Conservation (phyloP, 2,797 vertebrate species). For the Neosilurus mollespiculum region DNA sequence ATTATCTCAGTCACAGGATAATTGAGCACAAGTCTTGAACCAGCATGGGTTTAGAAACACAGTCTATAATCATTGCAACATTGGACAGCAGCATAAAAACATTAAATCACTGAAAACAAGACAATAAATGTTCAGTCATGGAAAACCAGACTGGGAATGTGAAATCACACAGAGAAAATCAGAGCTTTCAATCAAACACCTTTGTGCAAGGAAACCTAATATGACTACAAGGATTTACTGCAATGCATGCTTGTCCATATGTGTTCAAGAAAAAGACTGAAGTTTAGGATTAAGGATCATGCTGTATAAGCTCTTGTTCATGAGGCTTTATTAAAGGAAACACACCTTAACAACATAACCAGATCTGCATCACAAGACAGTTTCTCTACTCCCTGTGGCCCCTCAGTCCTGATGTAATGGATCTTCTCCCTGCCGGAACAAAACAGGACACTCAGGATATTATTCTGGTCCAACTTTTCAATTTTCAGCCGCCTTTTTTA, state of each 20-base stretch:
- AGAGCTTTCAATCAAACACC: neutral
- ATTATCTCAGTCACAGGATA: neutral
- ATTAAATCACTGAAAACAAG: neutral
- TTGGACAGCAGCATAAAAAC: neutral
- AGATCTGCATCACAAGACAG: constrained; percentile 95
- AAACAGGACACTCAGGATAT: constrained; percentile 23
- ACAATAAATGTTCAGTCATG: neutral
- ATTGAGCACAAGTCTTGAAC: constrained; percentile 1
- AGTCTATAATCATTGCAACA: neutral
- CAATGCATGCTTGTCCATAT: neutral
- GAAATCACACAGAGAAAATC: neutral
- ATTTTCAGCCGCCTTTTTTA: constrained; percentile 16
- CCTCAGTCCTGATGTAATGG: constrained; percentile 94
- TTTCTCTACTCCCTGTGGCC: constrained; percentile 90
- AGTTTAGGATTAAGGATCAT: neutral
- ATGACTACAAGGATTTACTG: neutral
- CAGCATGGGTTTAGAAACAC: neutral
- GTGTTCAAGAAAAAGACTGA: neutral
- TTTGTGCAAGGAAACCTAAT: neutral
- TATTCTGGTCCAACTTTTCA: constrained; percentile 21
- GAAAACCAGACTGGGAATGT: neutral
- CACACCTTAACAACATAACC: constrained; percentile 92
- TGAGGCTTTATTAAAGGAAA: neutral
- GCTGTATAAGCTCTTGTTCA: neutral
- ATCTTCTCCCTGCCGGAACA: constrained; percentile 90